Base-by-base conservation (phyloP, 1,140 invertebrate species). In the Drepana arcuata region DNA sequence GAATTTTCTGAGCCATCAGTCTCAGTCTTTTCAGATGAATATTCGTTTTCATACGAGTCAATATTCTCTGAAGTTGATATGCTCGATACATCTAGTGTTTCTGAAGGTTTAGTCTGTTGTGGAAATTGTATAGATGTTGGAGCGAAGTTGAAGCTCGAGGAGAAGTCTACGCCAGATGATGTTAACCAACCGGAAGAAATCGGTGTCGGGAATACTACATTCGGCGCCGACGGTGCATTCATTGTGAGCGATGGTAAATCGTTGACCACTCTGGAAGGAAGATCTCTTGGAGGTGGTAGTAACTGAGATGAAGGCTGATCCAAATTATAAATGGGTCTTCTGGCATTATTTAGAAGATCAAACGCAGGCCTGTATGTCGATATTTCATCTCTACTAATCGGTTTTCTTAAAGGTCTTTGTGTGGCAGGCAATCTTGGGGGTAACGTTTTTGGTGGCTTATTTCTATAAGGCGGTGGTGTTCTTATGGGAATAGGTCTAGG, bases 121-220 rank as follows among this genome's bases (percentile, higher is more conserved):
- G 70, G 64, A 36, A 59, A 65, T 29, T 66, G 55, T 27, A 72
- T 46, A 15, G 65, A 57, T 12, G 69, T 65, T 14, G 73, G 62
- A 18, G 35, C 58, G 55, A 78, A 78, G 37, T 71, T 72, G 32
- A 74, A 71, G 29, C 62, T 69, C 16, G 74, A 77, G 16, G 74
- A 67, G 41, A 80, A 82, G 27, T 70, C 78, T 26, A 80, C 33
- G 14, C 65, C 65, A 14, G 73, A 74, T 25, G 74, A 79, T 14
- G 73, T 79, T 25, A 82, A 36, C 78, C 78, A 82, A 10, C 75
- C 67, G 18, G 78, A 67, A 25, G 75, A 82, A 23, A 64, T 43
- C n/a, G 62, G 55, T 7, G 78, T 71, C 16, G 78, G 71, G 59
- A 82, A 82, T 28, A 79, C 57, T 28, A 82, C 38, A 40, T 57